Percentiles rank a stretch among this genome's conserved stretches.
phyloP scores from a whole-genome alignment of 2,113 vertebrate species.

The Geococcyx californianus region DNA sequence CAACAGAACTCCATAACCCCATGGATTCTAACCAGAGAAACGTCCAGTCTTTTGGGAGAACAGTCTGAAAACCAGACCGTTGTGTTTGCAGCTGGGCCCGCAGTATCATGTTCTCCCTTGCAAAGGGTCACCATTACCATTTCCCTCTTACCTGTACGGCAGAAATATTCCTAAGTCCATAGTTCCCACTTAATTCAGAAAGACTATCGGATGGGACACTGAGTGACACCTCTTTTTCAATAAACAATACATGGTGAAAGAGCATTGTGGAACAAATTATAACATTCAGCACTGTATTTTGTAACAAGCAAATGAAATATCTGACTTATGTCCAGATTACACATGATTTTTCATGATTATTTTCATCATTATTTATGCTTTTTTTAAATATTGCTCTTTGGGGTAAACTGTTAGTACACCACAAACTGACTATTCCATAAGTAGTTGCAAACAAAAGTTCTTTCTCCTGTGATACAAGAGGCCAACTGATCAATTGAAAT shows the following conservation, averaged over 20 bases:
- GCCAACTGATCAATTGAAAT: background rate
- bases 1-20: background rate
- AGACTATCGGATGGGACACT: background rate
- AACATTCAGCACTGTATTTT: background rate
- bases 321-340: background rate
- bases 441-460: background rate
- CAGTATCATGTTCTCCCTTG: background rate
- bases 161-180: background rate
- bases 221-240: background rate
- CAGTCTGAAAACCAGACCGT: background rate
- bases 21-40: background rate
- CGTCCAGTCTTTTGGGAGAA: background rate
- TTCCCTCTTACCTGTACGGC: background rate
- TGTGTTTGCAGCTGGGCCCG: background rate
- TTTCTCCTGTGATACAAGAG: background rate
- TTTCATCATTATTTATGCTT: background rate
- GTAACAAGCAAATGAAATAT: background rate
- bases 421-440: background rate
- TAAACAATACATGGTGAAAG: background rate
- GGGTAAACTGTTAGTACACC: fast-evolving
- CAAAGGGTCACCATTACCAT: background rate
- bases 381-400: background rate
- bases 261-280: background rate
- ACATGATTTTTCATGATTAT: background rate
- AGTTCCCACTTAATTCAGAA: background rate